phyloP scores from a whole-genome alignment of 2,113 vertebrate genomes.

The Leuciscus idus region DNA sequence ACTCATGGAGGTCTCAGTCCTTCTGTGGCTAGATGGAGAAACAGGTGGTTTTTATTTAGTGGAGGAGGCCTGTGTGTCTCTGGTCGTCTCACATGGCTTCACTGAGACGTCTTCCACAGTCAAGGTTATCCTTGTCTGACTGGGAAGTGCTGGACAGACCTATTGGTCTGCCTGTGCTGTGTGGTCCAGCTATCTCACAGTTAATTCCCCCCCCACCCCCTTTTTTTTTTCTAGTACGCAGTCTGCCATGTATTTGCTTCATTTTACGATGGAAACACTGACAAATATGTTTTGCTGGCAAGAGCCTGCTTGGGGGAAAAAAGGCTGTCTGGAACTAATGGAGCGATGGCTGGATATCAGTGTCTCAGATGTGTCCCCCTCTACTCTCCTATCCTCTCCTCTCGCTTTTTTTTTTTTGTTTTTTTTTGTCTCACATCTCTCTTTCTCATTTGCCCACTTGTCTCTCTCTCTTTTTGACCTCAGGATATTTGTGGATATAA shows the following conservation, averaged over 20 bases:
- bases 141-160: background rate
- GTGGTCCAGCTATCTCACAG: slow-evolving; percentile 35
- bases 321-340: slow-evolving; percentile 62
- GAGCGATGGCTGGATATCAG: slow-evolving; percentile 59
- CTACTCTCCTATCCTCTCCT: slow-evolving; percentile 17
- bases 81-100: slow-evolving; percentile 9
- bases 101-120: slow-evolving; percentile 8
- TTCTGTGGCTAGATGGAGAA: slow-evolving; percentile 27
- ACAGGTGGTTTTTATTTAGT: slow-evolving; percentile 41
- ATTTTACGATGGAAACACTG: slow-evolving; percentile 63
- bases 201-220: slow-evolving; percentile 37
- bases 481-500: slow-evolving; percentile 94
- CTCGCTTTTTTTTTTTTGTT: background rate
- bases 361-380: slow-evolving; percentile 54
- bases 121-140: slow-evolving; percentile 22
- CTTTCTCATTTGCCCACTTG: background rate
- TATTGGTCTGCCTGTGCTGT: slow-evolving; percentile 28
- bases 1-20: background rate
- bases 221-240: slow-evolving; percentile 42
- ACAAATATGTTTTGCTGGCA: slow-evolving; percentile 65
- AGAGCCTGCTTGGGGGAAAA: slow-evolving; percentile 51
- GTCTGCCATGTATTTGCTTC: slow-evolving; percentile 60
- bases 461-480: slow-evolving; percentile 35
- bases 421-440: slow-evolving; percentile 20
- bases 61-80: slow-evolving; percentile 14